Base-by-base conservation (phyloP, 2,113 vertebrate species). In the Barnardius zonarius region DNA sequence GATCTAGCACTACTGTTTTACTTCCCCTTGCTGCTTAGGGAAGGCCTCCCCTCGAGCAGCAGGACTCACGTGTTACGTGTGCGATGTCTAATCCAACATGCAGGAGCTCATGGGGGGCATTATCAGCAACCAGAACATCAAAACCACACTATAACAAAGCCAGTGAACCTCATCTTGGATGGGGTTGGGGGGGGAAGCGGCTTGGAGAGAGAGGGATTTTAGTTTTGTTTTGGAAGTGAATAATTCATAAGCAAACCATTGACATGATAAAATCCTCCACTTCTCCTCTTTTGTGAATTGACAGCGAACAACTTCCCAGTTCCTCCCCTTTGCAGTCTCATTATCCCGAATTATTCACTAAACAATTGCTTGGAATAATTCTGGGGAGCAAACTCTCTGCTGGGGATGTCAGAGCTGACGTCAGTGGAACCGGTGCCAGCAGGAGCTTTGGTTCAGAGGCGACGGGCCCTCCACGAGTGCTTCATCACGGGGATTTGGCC, bases 251-350 rank as follows among this genome's bases (percentile, higher is more conserved):
- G 48, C 77, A 19, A 94, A 64, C 54, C 93, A 93, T 85, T 93
- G 92, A 92, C 93, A 93, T 90, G 92, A 95, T 93, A 93, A 97
- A 93, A 93, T 82, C 92, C 77, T 93, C 86, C 66, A 23, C 92
- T 95, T 72, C 88, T 88, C 83, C 80, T 73, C 90, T 86, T 95
- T 92, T 94, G 94, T 86, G 84, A 92, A 72, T 31, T 62, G 87
- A 89, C 82, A 66, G 64, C 5, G 28, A 95, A 81, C 91, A 95
- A 95, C 90, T 95, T 95, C 51, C 88, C 93, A 68, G 49, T 92
- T 93, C 85, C 88, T 88, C 88, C 90, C 90, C 74, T 90, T 82
- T 61, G 86, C 91, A 62, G 91, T 95, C 93, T 92, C 94, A 95
- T 95, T 92, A 88, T 93, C 90, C 66, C 3, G 59, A 96, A 87